These are phyloP conservation scores for Xylocampa areola DNA, from an alignment of 2,888 invertebrate genomes.

Conservation along the genomic window DNA sequence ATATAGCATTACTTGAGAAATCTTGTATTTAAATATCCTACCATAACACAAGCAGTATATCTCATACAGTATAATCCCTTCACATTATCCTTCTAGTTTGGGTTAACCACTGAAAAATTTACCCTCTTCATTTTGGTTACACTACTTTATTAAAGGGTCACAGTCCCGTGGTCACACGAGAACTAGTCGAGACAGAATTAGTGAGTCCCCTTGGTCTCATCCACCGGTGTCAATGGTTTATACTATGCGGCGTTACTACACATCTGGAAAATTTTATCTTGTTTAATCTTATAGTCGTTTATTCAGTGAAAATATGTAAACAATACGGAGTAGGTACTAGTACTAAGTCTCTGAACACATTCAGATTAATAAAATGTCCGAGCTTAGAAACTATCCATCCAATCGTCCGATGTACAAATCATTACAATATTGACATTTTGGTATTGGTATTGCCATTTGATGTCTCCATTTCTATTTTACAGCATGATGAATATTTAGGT, in stretches of 20 bases:
- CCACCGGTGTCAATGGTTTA: constrained; percentile 21
- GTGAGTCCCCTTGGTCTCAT: constrained; percentile 42
- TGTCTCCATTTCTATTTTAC: no score
- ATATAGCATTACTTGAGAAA: no score
- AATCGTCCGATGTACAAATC: no score
- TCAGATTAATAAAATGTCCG: no score
- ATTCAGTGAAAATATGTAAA: no score
- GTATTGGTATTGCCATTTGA: no score
- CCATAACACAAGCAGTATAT: not conserved
- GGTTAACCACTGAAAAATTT: constrained; percentile 16
- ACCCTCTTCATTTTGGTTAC: constrained; percentile 4
- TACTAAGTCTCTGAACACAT: no score
- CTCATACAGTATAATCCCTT: not conserved
- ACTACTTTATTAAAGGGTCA: constrained; percentile 17
- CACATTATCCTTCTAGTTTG: not conserved
- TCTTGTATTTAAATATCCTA: no score
- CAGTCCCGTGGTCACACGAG: constrained; percentile 31
- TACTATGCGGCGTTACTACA: constrained; percentile 9
- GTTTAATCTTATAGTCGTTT: constrained; percentile 7
- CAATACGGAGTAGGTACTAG: no score
- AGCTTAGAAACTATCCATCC: no score
- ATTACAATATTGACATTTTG: no score
- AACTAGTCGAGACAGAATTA: constrained; percentile 32
- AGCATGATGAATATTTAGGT: no score
- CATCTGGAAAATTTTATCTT: constrained; percentile 34